A percentile compares a stretch with the other conserved stretches of the same genome.
Evolutionary conservation across 2,113 vertebrate species (phyloP).

Genomic region (Antigone vipio): DNA sequence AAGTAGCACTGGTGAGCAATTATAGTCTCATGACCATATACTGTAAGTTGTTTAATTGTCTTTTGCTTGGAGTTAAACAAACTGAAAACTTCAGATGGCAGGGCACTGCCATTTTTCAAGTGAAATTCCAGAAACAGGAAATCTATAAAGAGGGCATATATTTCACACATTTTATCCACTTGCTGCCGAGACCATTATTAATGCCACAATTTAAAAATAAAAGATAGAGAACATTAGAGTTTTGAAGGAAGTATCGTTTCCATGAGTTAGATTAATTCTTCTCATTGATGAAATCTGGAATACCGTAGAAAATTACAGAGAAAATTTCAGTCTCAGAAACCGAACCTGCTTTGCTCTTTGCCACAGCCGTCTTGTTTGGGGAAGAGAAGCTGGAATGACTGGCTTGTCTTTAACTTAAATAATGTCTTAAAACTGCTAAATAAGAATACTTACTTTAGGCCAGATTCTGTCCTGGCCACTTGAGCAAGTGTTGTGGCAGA

Average conservation of each 20-base stretch:
- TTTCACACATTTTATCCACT: constrained; percentile 14
- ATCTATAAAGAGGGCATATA: constrained; percentile 45
- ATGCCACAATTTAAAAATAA: constrained; percentile 50
- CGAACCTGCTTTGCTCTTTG: neutral
- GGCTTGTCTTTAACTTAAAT: neutral
- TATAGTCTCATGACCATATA: constrained; percentile 1
- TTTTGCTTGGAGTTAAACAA: constrained; percentile 43
- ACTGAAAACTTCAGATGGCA: constrained; percentile 29
- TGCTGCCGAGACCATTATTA: constrained; percentile 41
- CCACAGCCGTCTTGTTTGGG: neutral
- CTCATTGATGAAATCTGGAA: neutral
- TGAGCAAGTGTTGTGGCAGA: rapidly evolving
- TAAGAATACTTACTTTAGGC: neutral
- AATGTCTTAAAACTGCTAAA: neutral
- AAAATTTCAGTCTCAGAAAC: neutral
- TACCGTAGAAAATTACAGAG: neutral
- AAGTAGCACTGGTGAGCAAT: neutral
- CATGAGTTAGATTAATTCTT: constrained; percentile 17
- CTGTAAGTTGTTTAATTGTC: constrained; percentile 49
- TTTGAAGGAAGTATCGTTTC: constrained; percentile 8
- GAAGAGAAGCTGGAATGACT: neutral
- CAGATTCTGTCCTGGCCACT: neutral
- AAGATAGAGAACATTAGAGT: constrained; percentile 21
- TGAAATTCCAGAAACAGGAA: constrained; percentile 41
- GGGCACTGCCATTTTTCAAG: constrained; percentile 51